Percentiles rank a stretch among this genome's conserved stretches.
phyloP scores from a whole-genome alignment of 2,888 invertebrate species.

The Ecdyonurus torrentis region DNA sequence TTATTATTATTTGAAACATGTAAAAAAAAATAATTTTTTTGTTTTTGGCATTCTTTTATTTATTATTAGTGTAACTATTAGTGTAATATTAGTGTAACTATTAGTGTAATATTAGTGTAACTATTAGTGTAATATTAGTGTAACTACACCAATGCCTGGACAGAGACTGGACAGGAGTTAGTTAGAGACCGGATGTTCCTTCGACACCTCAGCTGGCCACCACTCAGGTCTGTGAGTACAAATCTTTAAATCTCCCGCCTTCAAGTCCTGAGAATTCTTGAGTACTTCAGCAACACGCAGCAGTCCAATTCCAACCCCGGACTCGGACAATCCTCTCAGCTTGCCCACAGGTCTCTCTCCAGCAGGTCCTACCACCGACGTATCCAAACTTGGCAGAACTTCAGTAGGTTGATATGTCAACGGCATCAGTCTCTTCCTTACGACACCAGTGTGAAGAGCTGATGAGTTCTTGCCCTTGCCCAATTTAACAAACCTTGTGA shows the following conservation, averaged over 20 bases:
- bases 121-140: too few species aligned
- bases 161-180: too few species aligned
- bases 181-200: too few species aligned
- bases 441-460: constrained; percentile 88
- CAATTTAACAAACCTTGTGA: constrained; percentile 94
- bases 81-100: too few species aligned
- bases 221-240: constrained; percentile 49
- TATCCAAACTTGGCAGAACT: constrained; percentile 11
- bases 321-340: constrained; percentile 34
- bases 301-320: constrained; percentile 45
- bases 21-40: too few species aligned
- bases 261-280: constrained; percentile 33
- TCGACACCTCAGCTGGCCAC: constrained; percentile 65
- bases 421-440: constrained; percentile 86
- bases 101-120: too few species aligned
- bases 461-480: constrained; percentile 94
- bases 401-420: constrained; percentile 35
- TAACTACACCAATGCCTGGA: too few species aligned
- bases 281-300: constrained; percentile 54
- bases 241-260: constrained; percentile 35
- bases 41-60: too few species aligned
- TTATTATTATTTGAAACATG: too few species aligned
- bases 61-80: too few species aligned
- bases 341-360: constrained; percentile 40
- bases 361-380: constrained; percentile 11